Percentiles rank a stretch among this genome's conserved stretches.
Evolutionary conservation across 1,140 invertebrate genomes (phyloP).

Genomic region (Lutraria rhynchaena): DNA sequence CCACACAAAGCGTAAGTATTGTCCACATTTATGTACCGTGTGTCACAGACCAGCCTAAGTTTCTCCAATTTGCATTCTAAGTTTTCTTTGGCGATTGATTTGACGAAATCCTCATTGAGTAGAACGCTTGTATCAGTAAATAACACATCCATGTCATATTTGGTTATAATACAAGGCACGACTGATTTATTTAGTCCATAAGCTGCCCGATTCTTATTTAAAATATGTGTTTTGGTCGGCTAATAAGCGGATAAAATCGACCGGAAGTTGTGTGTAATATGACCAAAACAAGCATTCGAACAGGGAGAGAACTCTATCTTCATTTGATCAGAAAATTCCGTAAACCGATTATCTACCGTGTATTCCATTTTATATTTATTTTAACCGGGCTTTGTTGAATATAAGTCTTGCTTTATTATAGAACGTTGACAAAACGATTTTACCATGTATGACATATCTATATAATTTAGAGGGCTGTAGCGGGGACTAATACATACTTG

Average conservation of each 20-base stretch:
- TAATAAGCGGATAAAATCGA: conserved; percentile 51
- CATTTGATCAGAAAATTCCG: too few relatives aligned
- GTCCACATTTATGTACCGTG: conserved; percentile 28
- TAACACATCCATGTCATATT: conserved; percentile 18
- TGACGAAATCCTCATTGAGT: conserved; percentile 8
- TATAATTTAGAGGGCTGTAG: too few relatives aligned
- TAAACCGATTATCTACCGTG: too few relatives aligned
- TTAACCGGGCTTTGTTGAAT: too few relatives aligned
- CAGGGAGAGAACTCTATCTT: too few relatives aligned
- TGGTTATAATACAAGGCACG: background rate
- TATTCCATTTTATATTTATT: too few relatives aligned
- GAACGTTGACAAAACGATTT: too few relatives aligned
- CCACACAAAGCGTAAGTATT: conserved; percentile 32
- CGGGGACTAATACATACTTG: too few relatives aligned
- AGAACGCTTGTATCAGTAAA: conserved; percentile 40
- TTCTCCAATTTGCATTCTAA: conserved; percentile 22
- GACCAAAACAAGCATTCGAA: too few relatives aligned
- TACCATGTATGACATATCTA: too few relatives aligned
- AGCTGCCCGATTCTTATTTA: too few relatives aligned
- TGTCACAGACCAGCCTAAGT: conserved; percentile 38
- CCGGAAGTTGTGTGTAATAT: conserved; percentile 25
- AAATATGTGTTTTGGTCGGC: background rate
- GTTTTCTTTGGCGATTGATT: background rate
- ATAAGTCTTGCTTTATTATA: too few relatives aligned
- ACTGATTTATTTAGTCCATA: background rate